Percentiles rank a stretch among this genome's conserved stretches.
Evolutionary conservation across 2,113 vertebrate species (phyloP).

Genomic region (Natator depressus): DNA sequence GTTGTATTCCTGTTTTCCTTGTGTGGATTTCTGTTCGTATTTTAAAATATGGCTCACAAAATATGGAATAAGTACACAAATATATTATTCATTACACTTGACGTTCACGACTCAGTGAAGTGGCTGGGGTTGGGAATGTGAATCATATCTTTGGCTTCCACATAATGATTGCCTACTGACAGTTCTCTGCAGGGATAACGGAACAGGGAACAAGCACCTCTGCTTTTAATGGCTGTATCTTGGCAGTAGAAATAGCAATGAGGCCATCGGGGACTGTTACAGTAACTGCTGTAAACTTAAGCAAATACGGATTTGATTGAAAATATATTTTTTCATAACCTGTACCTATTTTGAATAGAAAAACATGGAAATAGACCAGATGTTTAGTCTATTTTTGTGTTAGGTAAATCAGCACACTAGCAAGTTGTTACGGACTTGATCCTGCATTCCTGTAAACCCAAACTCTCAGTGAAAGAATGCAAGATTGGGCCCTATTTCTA

Average conservation of each 20-base stretch:
- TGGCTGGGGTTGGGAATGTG: neutral
- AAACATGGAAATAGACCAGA: neutral
- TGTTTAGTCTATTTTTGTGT: neutral
- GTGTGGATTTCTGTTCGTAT: neutral
- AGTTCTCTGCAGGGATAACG: neutral
- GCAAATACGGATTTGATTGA: neutral
- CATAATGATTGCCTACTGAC: neutral
- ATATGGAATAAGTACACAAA: neutral
- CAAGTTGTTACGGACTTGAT: neutral
- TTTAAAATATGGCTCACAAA: accelerated
- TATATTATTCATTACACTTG: neutral
- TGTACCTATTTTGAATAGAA: neutral
- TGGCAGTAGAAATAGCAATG: neutral
- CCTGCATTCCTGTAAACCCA: neutral
- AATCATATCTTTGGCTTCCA: neutral
- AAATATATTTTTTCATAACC: accelerated
- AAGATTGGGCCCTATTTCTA: neutral
- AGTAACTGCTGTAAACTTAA: neutral
- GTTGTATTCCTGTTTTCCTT: neutral
- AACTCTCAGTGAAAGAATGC: neutral
- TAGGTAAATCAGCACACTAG: neutral
- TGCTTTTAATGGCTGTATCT: neutral
- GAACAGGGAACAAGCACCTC: accelerated
- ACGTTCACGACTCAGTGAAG: neutral
- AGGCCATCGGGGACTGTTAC: neutral